Evolutionary conservation across 2,113 vertebrate species (phyloP), one percentile per base, ranked within the genome.

Genomic region (Peucedramus taeniatus): DNA sequence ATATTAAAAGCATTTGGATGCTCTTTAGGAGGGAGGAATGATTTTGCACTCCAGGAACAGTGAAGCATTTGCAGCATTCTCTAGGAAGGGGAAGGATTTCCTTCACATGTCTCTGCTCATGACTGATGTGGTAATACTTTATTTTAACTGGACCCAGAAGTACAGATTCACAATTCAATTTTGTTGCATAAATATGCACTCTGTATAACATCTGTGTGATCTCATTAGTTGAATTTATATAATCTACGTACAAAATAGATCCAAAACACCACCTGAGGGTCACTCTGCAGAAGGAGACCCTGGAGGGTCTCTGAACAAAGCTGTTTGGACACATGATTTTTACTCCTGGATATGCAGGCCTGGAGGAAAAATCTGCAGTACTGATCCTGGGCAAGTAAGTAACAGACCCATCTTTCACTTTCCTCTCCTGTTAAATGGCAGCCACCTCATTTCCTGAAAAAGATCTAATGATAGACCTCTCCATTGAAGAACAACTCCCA

Each of bases 1-100:
- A 95, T 96, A 92, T 71, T 90, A 94, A 96, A 96, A 96, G 85
- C 93, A 92, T 94, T 95, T 71, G 65, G 78, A 70, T 89, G 59
- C 64, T 81, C 47, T 94, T 94, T 92, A 86, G 76, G 56, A 70
- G 50, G 23, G 6, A 93, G 28, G 24, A 96, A 95, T 78, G 63
- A 83, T 92, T 85, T 81, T 93, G 83, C 80, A 68, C 57, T 75
- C 90, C 59, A 95, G 79, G 92, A 92, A 89, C 30, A 81, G 64
- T 0, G 1, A 83, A 66, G 57, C 42, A 92, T 68, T 74, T 83
- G 35, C 79, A 81, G 44, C 6, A 7, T 49, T 88, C 54, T 87
- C 5, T 3, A 63, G 45, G 35, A 85, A 86, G 0, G 0, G n/a
- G n/a, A 77, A 89, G 60, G 40, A 69, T 95, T 92, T 91, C 56